A percentile compares a stretch with the other conserved stretches of the same genome.
Evolutionary conservation across 2,888 invertebrate genomes (phyloP).

Genomic region (Saturnia pavonia): DNA sequence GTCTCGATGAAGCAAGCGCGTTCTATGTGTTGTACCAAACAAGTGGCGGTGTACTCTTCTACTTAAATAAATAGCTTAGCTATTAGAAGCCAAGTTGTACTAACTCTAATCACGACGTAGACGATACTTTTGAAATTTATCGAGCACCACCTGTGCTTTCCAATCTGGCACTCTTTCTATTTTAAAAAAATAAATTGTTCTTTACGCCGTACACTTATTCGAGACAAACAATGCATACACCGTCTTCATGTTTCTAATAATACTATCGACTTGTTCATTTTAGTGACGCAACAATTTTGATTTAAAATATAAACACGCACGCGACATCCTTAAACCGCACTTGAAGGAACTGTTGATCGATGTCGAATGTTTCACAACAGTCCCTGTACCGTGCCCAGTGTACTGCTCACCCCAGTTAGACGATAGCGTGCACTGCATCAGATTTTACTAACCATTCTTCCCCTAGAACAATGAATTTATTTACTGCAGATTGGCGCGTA

Average conservation of each 20-base stretch:
- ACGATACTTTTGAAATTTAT: constrained; percentile 70
- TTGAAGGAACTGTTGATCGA: background rate
- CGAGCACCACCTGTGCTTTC: constrained; percentile 79
- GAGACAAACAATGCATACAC: constrained; percentile 36
- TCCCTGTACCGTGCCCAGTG: background rate
- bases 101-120: constrained; percentile 68
- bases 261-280: background rate
- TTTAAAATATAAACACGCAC: background rate
- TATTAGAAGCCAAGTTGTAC: constrained; percentile 55
- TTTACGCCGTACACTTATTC: constrained; percentile 41
- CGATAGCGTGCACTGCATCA: constrained; percentile 44
- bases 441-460: constrained; percentile 36
- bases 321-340: background rate
- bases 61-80: constrained; percentile 49
- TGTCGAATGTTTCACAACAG: constrained; percentile 3
- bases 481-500: constrained; percentile 31
- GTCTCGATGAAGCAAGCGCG: constrained; percentile 9
- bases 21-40: constrained; percentile 40
- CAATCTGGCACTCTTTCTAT: constrained; percentile 77
- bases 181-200: constrained; percentile 55
- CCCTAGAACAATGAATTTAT: constrained; percentile 33
- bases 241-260: constrained; percentile 27
- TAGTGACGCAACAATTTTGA: background rate
- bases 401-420: constrained; percentile 21
- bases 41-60: constrained; percentile 49